Evolutionary conservation across 2,797 vertebrate genomes (phyloP).

Genomic region (Scarus forsteni): DNA sequence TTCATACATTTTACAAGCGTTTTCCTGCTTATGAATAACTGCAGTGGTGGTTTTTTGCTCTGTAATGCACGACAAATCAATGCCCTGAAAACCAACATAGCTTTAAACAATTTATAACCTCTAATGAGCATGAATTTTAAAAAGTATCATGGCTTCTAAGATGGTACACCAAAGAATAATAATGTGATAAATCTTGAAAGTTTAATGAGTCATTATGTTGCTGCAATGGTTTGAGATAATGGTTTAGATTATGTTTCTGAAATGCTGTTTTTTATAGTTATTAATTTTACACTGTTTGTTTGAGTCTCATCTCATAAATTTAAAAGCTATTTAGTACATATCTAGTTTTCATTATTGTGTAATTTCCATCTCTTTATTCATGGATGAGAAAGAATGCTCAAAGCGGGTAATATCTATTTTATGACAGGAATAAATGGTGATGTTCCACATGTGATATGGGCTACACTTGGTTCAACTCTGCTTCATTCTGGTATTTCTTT

Average conservation of each 20-base stretch:
- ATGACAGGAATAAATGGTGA: too few relatives aligned
- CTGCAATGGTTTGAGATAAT: neutral
- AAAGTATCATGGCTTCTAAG: neutral
- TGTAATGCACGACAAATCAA: neutral
- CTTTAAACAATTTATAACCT: neutral
- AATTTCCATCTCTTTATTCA: neutral
- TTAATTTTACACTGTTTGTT: neutral
- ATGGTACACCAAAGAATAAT: neutral
- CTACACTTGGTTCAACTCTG: too few relatives aligned
- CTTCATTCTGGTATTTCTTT: too few relatives aligned
- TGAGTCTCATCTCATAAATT: too few relatives aligned
- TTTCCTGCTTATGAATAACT: conserved; percentile 6
- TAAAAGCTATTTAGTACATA: neutral
- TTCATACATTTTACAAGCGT: neutral
- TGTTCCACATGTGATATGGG: too few relatives aligned
- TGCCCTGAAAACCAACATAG: neutral
- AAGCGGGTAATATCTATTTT: too few relatives aligned
- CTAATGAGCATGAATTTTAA: neutral
- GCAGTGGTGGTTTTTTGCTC: neutral
- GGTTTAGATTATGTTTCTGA: neutral
- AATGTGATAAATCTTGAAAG: neutral
- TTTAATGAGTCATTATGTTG: neutral
- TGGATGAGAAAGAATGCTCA: too few relatives aligned
- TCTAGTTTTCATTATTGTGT: neutral
- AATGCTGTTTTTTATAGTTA: neutral